phyloP scores from a whole-genome alignment of 2,797 vertebrate genomes.

The Sebastes goodei region DNA sequence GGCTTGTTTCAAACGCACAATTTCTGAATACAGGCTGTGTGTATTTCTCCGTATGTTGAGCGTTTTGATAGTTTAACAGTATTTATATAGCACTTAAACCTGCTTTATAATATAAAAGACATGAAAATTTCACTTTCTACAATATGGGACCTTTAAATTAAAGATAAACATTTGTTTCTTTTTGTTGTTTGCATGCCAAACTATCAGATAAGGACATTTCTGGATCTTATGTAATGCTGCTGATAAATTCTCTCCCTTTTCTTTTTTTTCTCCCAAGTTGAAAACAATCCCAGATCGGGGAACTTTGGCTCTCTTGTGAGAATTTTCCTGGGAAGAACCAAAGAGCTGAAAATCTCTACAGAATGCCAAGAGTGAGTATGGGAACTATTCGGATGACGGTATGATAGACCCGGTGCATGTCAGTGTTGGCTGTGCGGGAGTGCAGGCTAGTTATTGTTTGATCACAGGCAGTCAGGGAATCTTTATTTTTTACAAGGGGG shows the following conservation, averaged over 20 bases:
- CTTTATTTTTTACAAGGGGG: not conserved
- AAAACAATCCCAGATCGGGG: constrained; percentile 96
- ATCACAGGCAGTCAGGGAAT: constrained; percentile 12
- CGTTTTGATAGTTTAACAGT: too few relatives aligned
- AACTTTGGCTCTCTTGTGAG: constrained; percentile 93
- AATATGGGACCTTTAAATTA: too few relatives aligned
- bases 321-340: constrained; percentile 96
- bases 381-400: constrained; percentile 11
- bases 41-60: too few relatives aligned
- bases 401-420: constrained; percentile 1
- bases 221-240: not conserved
- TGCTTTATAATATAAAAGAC: too few relatives aligned
- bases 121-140: too few relatives aligned
- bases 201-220: not conserved
- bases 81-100: too few relatives aligned
- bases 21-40: too few relatives aligned
- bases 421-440: not conserved
- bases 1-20: too few relatives aligned
- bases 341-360: constrained; percentile 97
- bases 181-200: not conserved
- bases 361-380: constrained; percentile 98
- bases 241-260: constrained; percentile 5
- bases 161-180: not conserved
- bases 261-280: constrained; percentile 79
- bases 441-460: constrained; percentile 24